Percentiles rank a stretch among this genome's conserved stretches.
phyloP scores from a whole-genome alignment of 2,888 invertebrate genomes.

The Bimastos eiseni region DNA sequence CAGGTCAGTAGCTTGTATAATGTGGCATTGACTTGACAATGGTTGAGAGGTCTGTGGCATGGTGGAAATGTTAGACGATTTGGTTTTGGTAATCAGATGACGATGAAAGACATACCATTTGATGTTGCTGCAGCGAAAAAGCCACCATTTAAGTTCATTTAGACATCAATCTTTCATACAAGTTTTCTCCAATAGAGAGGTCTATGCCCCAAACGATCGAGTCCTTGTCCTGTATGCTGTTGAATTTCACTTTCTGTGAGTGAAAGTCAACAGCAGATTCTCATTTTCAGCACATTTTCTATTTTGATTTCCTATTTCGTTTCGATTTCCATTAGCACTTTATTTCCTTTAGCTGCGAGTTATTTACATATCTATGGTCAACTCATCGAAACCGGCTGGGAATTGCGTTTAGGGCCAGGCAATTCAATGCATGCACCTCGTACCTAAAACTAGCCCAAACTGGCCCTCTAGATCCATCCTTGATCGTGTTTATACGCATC shows the following conservation, averaged over 20 bases:
- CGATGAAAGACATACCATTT: no score
- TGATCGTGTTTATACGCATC: not conserved
- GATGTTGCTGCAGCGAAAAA: no score
- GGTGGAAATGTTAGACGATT: not conserved
- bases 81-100: not conserved
- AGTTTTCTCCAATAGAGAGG: not conserved
- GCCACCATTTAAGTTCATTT: not conserved
- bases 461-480: not conserved
- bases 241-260: not conserved
- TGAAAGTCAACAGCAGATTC: no score
- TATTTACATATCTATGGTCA: not conserved
- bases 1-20: no score
- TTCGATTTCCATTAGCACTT: not conserved
- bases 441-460: no score
- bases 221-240: not conserved
- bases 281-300: not conserved
- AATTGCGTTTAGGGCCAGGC: not conserved
- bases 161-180: not conserved
- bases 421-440: no score
- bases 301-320: not conserved
- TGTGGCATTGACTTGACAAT: not conserved
- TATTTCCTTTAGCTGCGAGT: not conserved
- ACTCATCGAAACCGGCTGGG: not conserved
- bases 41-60: not conserved
- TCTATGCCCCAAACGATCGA: not conserved